Base-by-base conservation (phyloP, 1,140 invertebrate species). In the Cotesia typhae region DNA sequence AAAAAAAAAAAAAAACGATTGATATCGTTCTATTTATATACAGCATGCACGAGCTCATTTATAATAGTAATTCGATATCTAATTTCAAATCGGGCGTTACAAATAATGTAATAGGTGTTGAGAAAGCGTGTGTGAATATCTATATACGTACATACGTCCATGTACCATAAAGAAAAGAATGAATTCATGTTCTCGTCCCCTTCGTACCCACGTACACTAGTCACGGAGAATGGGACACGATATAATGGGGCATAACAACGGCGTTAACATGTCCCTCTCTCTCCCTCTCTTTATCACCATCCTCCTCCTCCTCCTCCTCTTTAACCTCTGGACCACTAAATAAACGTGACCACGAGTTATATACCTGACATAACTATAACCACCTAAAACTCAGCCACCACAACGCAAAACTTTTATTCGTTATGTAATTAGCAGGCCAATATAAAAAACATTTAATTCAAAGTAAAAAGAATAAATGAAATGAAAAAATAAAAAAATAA, bases 201-300 rank as follows among this genome's bases (percentile, higher is more conserved):
- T 65, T 4, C 6, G 53, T n/a, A 52, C n/a, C 41, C 59, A 38
- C 14, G 61, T 41, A 61, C 4, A 67, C n/a, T 10, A n/a, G 1
- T 12, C 14, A 14, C 14, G 28, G 59, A 52, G 61, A 20, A 59
- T 71, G 71, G 74, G 65, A 75, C 71, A 83, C 80, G 78, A 83
- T 83, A 85, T 86, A 87, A 86, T 85, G 83, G 83, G 82, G 83
- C 83, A 85, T 87, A 87, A 87, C 85, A 86, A 84, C 83, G 82
- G 83, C 82, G 83, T 87, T 87, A 87, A 87, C 84, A 85, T 80
- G 82, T 77, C 79, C 57, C 51, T 71, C 60, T 37, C 53, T 9
- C 14, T 36, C 47, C 67, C 55, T 47, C 37, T 61, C 17, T 69
- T 38, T 14, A 20, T 14, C 57, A 61, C 47, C 37, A 20, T 47